phyloP scores from a whole-genome alignment of 2,888 invertebrate genomes.

The Metellina segmentata region DNA sequence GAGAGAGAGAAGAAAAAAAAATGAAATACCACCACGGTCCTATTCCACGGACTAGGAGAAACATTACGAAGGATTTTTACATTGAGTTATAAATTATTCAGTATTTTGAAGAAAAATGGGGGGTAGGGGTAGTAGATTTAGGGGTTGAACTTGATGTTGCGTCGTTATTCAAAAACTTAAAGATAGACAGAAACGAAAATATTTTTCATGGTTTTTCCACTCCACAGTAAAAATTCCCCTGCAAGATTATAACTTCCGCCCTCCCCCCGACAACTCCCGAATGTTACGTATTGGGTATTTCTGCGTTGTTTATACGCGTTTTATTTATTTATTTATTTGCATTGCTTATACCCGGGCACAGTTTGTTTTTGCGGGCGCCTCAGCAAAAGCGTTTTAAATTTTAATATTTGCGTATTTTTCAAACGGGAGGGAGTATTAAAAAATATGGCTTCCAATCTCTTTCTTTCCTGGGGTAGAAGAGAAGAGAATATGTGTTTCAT shows the following conservation, averaged over 20 bases:
- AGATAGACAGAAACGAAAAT: constrained; percentile 69
- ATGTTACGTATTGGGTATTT: constrained; percentile 52
- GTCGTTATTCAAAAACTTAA: constrained; percentile 72
- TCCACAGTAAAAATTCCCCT: constrained; percentile 49
- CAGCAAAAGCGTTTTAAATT: constrained; percentile 62
- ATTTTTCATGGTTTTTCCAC: constrained; percentile 63
- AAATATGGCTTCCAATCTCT: constrained; percentile 53
- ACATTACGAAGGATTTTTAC: constrained; percentile 72
- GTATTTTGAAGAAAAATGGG: constrained; percentile 35
- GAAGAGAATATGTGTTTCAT: constrained; percentile 21
- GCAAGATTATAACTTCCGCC: constrained; percentile 50
- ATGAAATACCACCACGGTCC: constrained; percentile 32
- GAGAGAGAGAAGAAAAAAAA: constrained; percentile 25
- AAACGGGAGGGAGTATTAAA: constrained; percentile 30
- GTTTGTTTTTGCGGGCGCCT: background rate
- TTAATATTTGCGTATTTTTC: constrained; percentile 70
- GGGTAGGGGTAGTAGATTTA: background rate
- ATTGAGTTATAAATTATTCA: constrained; percentile 73
- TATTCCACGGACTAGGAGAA: constrained; percentile 51
- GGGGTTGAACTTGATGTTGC: constrained; percentile 33
- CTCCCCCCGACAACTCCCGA: too few relatives aligned
- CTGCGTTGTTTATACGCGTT: constrained; percentile 58
- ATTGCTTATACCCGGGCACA: background rate
- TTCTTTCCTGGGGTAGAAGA: background rate
- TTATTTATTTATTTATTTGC: constrained; percentile 59